Base-by-base conservation (phyloP, 1,140 invertebrate genomes). In the Calosoma granatense region DNA sequence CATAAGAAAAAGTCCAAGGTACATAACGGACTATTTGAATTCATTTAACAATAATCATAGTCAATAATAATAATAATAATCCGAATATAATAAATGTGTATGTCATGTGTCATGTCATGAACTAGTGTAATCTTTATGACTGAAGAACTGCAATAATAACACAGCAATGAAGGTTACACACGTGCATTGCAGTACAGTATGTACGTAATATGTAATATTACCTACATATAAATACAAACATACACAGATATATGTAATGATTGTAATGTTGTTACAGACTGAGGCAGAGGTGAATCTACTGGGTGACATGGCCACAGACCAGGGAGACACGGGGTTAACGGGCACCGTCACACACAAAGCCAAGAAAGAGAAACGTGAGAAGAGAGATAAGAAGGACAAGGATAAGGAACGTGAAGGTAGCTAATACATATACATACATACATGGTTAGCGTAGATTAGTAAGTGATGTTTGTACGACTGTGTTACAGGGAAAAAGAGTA, bases 321-420 rank as follows among this genome's bases (percentile, higher is more conserved):
- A 6, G 26, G 26, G n/a, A n/a, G n/a, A 36, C 6, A 36, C n/a
- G n/a, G n/a, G n/a, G n/a, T n/a, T n/a, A 36, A 36, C 26, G 26
- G 26, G 6, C 26, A n/a, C 26, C 26, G 26, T n/a, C n/a, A n/a
- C n/a, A n/a, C n/a, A n/a, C 22, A 74, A 69, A 58, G 58, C 63
- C 1, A 75, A 76, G 57, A 70, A 59, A 47, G 55, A 66, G 51
- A 64, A 69, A 1, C 63, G 65, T 21, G 59, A 64, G 51, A 63
- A 70, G 22, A 67, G 69, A 9, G 65, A 70, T n/a, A 51, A 55
- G 1, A 70, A 70, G 58, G 67, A 72, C 59, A 66, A 71, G 67
- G 69, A 70, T 61, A 76, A 73, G 60, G 68, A 70, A 22, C 74
- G 73, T 67, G 70, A 77, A 59, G 63, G 68, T 64, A 68, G 51